phyloP scores from a whole-genome alignment of 2,888 invertebrate genomes.

The Chymomyza fuscimana region DNA sequence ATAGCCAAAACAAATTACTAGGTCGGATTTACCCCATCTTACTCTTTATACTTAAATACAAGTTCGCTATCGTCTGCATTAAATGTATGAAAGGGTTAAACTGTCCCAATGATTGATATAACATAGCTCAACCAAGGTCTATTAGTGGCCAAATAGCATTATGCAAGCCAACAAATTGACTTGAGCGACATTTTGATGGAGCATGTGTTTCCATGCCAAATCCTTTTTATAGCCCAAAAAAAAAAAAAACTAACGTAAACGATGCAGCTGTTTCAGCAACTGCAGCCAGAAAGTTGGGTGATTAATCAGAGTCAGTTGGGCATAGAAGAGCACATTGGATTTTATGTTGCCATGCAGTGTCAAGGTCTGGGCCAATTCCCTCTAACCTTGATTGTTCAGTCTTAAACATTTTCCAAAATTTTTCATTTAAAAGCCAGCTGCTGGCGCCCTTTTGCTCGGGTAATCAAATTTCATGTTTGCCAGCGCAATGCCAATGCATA shows the following conservation, averaged over 20 bases:
- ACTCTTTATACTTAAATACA: too few species aligned
- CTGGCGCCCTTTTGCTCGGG: background rate
- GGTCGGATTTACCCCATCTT: too few species aligned
- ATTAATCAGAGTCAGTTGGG: conserved; percentile 3
- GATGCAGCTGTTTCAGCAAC: background rate
- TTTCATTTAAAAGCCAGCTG: background rate
- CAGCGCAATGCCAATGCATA: background rate
- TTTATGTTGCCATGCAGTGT: background rate
- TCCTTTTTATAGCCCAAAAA: background rate
- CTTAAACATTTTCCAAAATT: background rate
- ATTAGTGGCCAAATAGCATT: conserved; percentile 4
- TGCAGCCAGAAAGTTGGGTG: background rate
- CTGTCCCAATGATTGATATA: background rate
- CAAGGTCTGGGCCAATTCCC: background rate
- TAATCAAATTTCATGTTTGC: conserved; percentile 6
- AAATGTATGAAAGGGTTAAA: background rate
- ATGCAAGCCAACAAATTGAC: conserved; percentile 9
- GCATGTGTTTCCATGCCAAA: background rate
- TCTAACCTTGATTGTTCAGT: background rate
- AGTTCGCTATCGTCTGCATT: background rate
- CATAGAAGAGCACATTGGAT: background rate
- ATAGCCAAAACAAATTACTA: too few species aligned
- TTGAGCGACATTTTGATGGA: conserved; percentile 8
- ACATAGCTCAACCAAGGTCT: background rate
- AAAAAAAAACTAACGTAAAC: background rate